phyloP scores from a whole-genome alignment of 2,888 invertebrate species.

The Unio delphinus region DNA sequence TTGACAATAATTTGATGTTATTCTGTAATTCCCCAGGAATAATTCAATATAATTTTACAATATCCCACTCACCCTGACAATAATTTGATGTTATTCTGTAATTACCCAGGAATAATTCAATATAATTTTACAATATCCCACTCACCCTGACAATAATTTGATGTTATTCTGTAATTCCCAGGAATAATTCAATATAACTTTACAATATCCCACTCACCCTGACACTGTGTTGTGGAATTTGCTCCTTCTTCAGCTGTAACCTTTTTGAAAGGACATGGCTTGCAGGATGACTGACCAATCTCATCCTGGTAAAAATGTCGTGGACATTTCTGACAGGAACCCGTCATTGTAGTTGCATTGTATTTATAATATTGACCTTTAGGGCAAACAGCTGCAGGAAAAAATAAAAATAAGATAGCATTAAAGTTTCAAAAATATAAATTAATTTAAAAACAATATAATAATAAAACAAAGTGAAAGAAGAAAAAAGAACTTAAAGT shows the following conservation, averaged over 20 bases:
- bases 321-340: slow-evolving; percentile 26
- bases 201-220: slow-evolving; percentile 32
- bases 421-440: too few species aligned
- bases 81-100: too few species aligned
- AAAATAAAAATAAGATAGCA: background rate
- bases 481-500: too few species aligned
- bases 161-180: too few species aligned
- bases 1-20: slow-evolving; percentile 32
- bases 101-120: too few species aligned
- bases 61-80: slow-evolving; percentile 46
- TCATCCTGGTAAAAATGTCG: slow-evolving; percentile 38
- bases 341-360: too few species aligned
- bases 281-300: slow-evolving; percentile 33
- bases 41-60: too few species aligned
- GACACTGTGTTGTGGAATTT: slow-evolving; percentile 31
- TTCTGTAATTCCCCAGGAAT: too few species aligned
- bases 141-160: slow-evolving; percentile 31
- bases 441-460: too few species aligned
- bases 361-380: slow-evolving; percentile 17
- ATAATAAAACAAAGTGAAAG: too few species aligned
- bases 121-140: too few species aligned
- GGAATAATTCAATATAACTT: too few species aligned
- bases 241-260: slow-evolving; percentile 43
- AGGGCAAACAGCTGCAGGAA: slow-evolving; percentile 24
- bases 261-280: slow-evolving; percentile 35